Evolutionary conservation across 2,888 invertebrate genomes (phyloP), one percentile per base, ranked within the genome.

Genomic region (Plebejus anna): DNA sequence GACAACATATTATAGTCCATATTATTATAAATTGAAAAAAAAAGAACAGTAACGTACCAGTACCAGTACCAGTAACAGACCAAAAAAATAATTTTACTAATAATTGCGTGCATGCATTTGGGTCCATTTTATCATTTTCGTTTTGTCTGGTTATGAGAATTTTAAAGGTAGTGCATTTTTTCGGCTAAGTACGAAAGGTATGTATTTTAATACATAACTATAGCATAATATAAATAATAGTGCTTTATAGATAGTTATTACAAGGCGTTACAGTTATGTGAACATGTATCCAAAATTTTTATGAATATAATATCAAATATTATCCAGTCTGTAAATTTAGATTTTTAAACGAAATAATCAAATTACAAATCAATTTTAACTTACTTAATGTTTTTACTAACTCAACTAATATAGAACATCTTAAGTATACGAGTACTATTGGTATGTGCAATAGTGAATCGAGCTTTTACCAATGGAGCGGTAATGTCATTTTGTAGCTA

Each of bases 351-450:
- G 16, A 32, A 2, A 36, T 66, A 36, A 66, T 66, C 32, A 32
- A 32, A 66, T 66, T 36, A 32, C 36, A 66, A 61, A 66, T 61
- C 32, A 36, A 66, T 36, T 66, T 66, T 66, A 66, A 66, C 32
- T 66, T 66, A 5, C 28, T 22, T 22, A 22, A 66, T 66, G 66
- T 66, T 66, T 66, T 66, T 66, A 66, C 66, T 66, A 66, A 66
- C 32, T 66, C 66, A 16, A 66, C 36, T 66, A 32, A 66, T 66
- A 32, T 66, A 66, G 9, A 61, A 66, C 66, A 66, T 66, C 66
- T 66, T 66, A 66, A 36, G 32, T 66, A 66, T 66, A 32, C 66
- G 66, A 32, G 0, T 32, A 66, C 66, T 66, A 16, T 61, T 61
- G 28, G 11, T 32, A 28, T n/a, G 59, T 59, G 61, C 61, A 61